Evolutionary conservation across 92 coral and sea anemone genomes (phyloP), one percentile per base, ranked within the genome.

Genomic region (Zoanthus gigantus): DNA sequence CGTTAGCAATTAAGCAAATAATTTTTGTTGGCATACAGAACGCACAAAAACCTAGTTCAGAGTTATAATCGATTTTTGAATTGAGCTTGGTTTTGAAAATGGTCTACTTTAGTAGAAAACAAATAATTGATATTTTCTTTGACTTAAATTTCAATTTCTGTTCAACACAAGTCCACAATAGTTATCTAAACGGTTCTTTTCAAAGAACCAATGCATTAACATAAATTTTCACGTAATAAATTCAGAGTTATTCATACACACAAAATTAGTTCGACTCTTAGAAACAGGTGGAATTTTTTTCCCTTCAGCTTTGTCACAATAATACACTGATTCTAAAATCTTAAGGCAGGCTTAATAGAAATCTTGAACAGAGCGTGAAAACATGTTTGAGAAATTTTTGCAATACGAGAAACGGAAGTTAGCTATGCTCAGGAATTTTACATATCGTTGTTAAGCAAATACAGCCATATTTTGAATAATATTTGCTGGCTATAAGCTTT

Each of bases 151-250:
- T 89, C 79, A 73, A 86, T 83, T 76, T 80, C 77, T 88, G 87
- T 68, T 80, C 79, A 87, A 88, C 89, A 83, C 86, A 87, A 90
- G 82, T 75, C 91, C 77, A 90, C 85, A 94, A 94, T 91, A 78
- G 90, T 87, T 89, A 50, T 89, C 89, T 77, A 86, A 91, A 91
- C 98, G 92, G 94, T 89, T 93, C 74, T 90, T 95, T 84, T 82
- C 93, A 95, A 90, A 90, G 94, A 91, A 90, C 90, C 84, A 78
- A 83, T 91, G 91, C 88, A 95, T 95, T 95, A 91, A 91, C 98
- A 95, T 95, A 95, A 85, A 91, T 87, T 89, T 81, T 89, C 93
- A 88, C 83, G 92, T 91, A 94, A 94, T 94, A 87, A 87, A 93
- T 93, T 95, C 98, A 91, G 86, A 83, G 81, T 94, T 90, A 90